These are phyloP conservation scores for Cryptotis parvus DNA, from an alignment of 2,113 vertebrate genomes.

Conservation along the genomic window DNA sequence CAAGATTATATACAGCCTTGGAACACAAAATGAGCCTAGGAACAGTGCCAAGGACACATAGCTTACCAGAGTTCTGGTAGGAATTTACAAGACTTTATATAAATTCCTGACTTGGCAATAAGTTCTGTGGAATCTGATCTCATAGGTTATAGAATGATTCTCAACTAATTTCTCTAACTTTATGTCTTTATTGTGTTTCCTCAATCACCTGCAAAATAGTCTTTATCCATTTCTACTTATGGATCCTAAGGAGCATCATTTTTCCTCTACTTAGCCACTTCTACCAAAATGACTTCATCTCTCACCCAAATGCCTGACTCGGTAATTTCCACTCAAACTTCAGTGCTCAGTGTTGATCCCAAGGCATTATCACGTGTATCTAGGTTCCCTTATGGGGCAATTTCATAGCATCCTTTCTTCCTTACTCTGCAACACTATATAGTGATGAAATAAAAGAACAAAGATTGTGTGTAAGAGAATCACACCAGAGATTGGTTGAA, in stretches of 20 bases:
- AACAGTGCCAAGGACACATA: neutral
- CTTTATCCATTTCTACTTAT: neutral
- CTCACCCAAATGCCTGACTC: neutral
- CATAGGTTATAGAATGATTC: too few relatives aligned
- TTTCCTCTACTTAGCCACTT: neutral
- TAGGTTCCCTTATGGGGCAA: neutral
- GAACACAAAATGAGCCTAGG: neutral
- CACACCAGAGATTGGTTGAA: neutral
- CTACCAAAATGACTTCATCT: neutral
- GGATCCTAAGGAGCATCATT: neutral
- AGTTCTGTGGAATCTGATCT: neutral
- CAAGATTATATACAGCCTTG: neutral
- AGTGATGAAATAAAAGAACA: neutral
- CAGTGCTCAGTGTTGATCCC: neutral
- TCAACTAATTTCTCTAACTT: neutral
- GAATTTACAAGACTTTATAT: neutral
- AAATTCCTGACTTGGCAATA: neutral
- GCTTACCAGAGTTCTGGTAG: too few relatives aligned
- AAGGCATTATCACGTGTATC: rapidly evolving
- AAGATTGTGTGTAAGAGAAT: neutral
- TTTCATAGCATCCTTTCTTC: neutral
- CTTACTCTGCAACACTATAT: rapidly evolving
- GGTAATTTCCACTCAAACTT: too few relatives aligned
- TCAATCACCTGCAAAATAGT: neutral
- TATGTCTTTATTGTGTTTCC: neutral